These are phyloP conservation scores for Pterois miles DNA, from an alignment of 2,797 vertebrate species.

Conservation along the genomic window DNA sequence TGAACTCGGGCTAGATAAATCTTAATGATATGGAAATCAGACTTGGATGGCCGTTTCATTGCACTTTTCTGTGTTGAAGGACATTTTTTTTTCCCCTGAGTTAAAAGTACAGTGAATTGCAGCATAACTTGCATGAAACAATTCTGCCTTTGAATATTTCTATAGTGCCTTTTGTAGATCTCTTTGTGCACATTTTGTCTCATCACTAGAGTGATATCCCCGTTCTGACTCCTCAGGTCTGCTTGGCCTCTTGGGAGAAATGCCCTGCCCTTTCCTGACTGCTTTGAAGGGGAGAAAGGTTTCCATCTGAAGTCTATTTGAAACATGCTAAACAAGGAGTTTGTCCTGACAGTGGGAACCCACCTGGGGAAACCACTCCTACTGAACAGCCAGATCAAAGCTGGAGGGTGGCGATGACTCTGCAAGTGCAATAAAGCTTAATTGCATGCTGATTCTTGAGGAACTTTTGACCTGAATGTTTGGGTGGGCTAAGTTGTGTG, in stretches of 20 bases:
- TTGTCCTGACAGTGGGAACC: slow-evolving; percentile 2
- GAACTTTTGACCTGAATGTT: slow-evolving; percentile 22
- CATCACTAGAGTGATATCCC: background rate
- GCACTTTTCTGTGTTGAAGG: too few species aligned
- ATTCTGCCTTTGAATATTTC: background rate
- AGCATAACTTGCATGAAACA: background rate
- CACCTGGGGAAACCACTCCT: slow-evolving; percentile 27
- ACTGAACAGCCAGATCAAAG: slow-evolving; percentile 18
- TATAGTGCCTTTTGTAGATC: background rate
- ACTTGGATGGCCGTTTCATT: too few species aligned
- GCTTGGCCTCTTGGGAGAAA: background rate
- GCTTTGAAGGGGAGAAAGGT: slow-evolving; percentile 15
- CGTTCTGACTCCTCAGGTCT: slow-evolving; percentile 5
- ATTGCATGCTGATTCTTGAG: background rate
- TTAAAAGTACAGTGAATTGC: too few species aligned
- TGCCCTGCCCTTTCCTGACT: background rate
- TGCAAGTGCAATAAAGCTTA: background rate
- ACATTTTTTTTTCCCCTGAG: too few species aligned
- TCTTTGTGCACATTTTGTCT: background rate
- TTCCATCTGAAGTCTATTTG: slow-evolving; percentile 9
- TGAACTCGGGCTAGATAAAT: too few species aligned
- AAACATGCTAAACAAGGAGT: slow-evolving; percentile 1
- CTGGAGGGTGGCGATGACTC: background rate
- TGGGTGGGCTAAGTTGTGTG: slow-evolving; percentile 2
- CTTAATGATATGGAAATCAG: rapidly evolving